Evolutionary conservation across 1,140 invertebrate genomes (phyloP).

Genomic region (Drosophila grimshawi): DNA sequence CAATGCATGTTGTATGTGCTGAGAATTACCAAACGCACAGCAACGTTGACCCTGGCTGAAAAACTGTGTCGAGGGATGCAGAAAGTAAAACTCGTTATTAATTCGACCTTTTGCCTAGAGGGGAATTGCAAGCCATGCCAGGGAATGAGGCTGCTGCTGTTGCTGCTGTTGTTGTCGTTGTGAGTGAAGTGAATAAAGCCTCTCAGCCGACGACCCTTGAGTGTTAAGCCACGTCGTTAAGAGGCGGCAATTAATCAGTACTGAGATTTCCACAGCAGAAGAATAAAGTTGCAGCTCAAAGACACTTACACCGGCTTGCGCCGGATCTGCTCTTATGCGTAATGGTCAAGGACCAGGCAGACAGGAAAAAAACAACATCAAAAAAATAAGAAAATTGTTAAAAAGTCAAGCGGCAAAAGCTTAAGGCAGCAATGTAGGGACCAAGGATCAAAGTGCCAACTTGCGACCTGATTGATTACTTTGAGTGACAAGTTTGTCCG

Average conservation of each 20-base stretch:
- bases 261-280: slow-evolving; percentile 44
- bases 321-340: slow-evolving; percentile 15
- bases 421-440: slow-evolving; percentile 1
- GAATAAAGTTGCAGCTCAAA: slow-evolving; percentile 42
- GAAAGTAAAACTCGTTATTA: slow-evolving; percentile 50
- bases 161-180: slow-evolving; percentile 4
- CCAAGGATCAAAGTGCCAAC: slow-evolving; percentile 28
- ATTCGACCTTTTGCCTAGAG: slow-evolving; percentile 37
- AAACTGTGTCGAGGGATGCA: slow-evolving; percentile 49
- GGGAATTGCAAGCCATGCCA: background rate
- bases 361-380: background rate
- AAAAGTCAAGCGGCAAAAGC: slow-evolving; percentile 26
- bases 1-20: slow-evolving; percentile 46
- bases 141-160: slow-evolving; percentile 5
- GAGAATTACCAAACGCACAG: slow-evolving; percentile 30
- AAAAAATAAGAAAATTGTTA: slow-evolving; percentile 1
- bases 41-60: slow-evolving; percentile 37
- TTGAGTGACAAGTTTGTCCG: slow-evolving; percentile 9
- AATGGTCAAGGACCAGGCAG: slow-evolving; percentile 8
- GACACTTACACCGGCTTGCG: slow-evolving; percentile 19
- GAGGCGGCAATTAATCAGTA: slow-evolving; percentile 57
- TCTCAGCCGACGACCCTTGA: slow-evolving; percentile 36
- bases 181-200: slow-evolving; percentile 38
- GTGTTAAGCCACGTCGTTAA: slow-evolving; percentile 55
- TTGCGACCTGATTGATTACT: slow-evolving; percentile 15